Conservation (phyloP, 2,888 invertebrate species). For the Poecilus cupreus region DNA sequence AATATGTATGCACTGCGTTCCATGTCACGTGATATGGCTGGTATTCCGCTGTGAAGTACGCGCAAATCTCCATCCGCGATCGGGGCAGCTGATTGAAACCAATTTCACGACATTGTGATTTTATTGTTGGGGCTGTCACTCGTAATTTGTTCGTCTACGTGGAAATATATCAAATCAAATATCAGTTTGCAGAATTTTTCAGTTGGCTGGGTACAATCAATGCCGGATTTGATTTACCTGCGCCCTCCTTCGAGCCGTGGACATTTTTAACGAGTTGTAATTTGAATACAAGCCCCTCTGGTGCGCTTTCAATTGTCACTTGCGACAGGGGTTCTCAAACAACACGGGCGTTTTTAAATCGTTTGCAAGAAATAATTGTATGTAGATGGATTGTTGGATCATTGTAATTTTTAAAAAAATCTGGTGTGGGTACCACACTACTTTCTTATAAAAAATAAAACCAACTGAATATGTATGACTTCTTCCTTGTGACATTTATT, state of each 20-base stretch:
- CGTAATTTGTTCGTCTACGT: conserved; percentile 29
- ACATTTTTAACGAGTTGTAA: conserved; percentile 38
- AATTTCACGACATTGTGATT: conserved; percentile 33
- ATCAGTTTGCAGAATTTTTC: conserved; percentile 48
- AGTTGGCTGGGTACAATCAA: conserved; percentile 32
- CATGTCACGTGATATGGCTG: too few species aligned
- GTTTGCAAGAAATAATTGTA: too few species aligned
- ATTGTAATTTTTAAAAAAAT: too few species aligned
- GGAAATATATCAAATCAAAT: conserved; percentile 51
- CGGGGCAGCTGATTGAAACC: conserved; percentile 5
- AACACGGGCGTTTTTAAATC: too few species aligned
- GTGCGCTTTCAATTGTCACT: not conserved
- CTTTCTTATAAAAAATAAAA: too few species aligned
- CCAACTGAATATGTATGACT: too few species aligned
- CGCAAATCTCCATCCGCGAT: not conserved
- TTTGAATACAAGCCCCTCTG: conserved; percentile 7
- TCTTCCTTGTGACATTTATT: too few species aligned
- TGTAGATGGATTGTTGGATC: too few species aligned
- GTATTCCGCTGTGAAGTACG: not conserved
- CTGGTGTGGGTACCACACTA: too few species aligned
- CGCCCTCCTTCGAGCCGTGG: not conserved
- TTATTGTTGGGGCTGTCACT: conserved; percentile 36
- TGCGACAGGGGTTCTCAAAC: too few species aligned
- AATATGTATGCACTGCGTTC: too few species aligned
- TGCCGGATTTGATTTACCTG: conserved; percentile 29